Conservation (phyloP, 2,113 vertebrate species). For the Otocyon megalotis region DNA sequence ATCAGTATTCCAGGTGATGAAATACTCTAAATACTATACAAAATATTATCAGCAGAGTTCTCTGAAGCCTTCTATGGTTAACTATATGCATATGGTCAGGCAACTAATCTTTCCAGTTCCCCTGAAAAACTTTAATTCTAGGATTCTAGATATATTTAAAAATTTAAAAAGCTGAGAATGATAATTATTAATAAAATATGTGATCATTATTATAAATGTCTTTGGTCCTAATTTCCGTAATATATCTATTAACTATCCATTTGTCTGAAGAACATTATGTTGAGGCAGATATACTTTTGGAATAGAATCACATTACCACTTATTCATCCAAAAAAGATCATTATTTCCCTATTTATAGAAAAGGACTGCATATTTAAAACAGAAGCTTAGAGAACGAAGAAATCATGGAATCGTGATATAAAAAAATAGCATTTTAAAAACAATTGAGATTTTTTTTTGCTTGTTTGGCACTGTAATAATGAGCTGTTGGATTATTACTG, state of each 20-base stretch:
- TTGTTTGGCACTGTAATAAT: background rate
- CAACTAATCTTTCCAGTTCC: constrained; percentile 15
- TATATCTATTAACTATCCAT: background rate
- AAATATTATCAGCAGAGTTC: constrained; percentile 51
- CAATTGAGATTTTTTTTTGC: background rate
- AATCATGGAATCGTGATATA: background rate
- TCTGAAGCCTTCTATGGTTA: constrained; percentile 68
- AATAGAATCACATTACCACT: background rate
- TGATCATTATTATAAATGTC: constrained; percentile 1
- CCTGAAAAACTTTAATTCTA: constrained; percentile 58
- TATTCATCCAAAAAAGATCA: background rate
- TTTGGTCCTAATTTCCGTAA: constrained; percentile 33
- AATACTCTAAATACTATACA: background rate
- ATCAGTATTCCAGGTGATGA: constrained; percentile 44
- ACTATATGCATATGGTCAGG: constrained; percentile 72
- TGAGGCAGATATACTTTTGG: background rate
- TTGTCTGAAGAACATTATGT: constrained; percentile 36
- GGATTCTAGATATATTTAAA: constrained; percentile 5
- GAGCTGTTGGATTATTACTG: background rate
- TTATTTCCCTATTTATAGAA: background rate
- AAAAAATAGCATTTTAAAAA: background rate
- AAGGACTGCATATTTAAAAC: background rate
- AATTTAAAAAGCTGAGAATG: constrained; percentile 54
- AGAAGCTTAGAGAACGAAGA: background rate
- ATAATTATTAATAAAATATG: constrained; percentile 63